phyloP scores from a whole-genome alignment of 2,113 vertebrate genomes.

The Apteryx owenii region DNA sequence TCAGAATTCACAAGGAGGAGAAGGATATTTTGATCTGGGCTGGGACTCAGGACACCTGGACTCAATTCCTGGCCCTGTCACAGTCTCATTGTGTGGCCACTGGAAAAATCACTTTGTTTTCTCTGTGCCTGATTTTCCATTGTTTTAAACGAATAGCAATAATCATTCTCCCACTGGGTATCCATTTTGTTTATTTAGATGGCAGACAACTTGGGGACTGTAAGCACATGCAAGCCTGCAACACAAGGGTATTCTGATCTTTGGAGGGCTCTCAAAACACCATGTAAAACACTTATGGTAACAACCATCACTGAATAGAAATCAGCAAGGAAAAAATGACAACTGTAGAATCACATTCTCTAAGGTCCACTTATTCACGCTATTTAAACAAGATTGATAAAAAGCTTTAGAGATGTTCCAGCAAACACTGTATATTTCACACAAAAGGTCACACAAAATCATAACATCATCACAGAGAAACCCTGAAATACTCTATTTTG shows the following conservation, averaged over 20 bases:
- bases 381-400: neutral
- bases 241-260: neutral
- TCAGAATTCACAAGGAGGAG: neutral
- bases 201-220: neutral
- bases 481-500: neutral
- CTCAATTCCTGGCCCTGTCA: conserved; percentile 24
- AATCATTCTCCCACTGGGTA: neutral
- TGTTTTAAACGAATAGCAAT: neutral
- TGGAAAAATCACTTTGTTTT: conserved; percentile 34
- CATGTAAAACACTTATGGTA: neutral
- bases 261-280: neutral
- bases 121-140: conserved; percentile 29
- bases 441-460: neutral
- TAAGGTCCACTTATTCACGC: neutral
- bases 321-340: conserved; percentile 23
- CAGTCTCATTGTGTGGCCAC: neutral
- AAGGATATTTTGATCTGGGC: conserved; percentile 33
- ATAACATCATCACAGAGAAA: neutral
- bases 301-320: neutral
- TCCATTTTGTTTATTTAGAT: conserved; percentile 12
- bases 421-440: neutral
- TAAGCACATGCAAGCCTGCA: neutral
- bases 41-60: conserved; percentile 53
- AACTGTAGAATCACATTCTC: neutral
- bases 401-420: too few relatives aligned